A percentile compares a stretch with the other conserved stretches of the same genome.
phyloP scores from a whole-genome alignment of 1,140 invertebrate genomes.

The Cydia fagiglandana region DNA sequence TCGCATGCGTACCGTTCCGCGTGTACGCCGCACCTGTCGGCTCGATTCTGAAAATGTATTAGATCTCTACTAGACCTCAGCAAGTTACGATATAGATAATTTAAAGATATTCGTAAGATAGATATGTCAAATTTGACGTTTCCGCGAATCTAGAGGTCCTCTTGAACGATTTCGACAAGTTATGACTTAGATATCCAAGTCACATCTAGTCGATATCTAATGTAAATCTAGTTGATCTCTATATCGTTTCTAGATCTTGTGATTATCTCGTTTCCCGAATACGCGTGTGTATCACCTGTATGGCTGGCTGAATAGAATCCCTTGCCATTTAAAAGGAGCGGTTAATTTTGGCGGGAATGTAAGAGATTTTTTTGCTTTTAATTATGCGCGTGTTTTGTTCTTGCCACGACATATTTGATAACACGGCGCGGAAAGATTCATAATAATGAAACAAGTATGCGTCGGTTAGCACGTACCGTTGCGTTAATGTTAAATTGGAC shows the following conservation, averaged over 20 bases:
- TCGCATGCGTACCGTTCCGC: conserved; percentile 65
- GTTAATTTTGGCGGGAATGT: neutral
- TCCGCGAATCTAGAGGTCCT: too few relatives aligned
- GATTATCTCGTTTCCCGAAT: too few relatives aligned
- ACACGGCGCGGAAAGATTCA: conserved; percentile 21
- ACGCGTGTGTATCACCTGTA: conserved; percentile 59
- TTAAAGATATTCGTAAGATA: too few relatives aligned
- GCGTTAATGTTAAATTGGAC: neutral
- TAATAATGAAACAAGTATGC: conserved; percentile 27
- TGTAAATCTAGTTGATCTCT: too few relatives aligned
- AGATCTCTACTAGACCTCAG: too few relatives aligned
- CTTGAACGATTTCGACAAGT: too few relatives aligned
- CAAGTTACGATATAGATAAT: too few relatives aligned
- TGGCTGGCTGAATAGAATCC: conserved; percentile 31
- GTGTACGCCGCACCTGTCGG: conserved; percentile 55
- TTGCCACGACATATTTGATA: conserved; percentile 28
- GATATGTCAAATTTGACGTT: too few relatives aligned
- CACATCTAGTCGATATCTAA: too few relatives aligned
- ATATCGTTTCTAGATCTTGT: too few relatives aligned
- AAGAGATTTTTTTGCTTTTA: neutral
- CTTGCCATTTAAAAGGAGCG: conserved; percentile 24
- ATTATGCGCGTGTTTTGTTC: conserved; percentile 25
- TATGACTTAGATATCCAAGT: too few relatives aligned
- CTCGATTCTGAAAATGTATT: too few relatives aligned
- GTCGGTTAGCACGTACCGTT: conserved; percentile 14